phyloP scores from a whole-genome alignment of 2,797 vertebrate genomes.

The Decapterus maruadsi region DNA sequence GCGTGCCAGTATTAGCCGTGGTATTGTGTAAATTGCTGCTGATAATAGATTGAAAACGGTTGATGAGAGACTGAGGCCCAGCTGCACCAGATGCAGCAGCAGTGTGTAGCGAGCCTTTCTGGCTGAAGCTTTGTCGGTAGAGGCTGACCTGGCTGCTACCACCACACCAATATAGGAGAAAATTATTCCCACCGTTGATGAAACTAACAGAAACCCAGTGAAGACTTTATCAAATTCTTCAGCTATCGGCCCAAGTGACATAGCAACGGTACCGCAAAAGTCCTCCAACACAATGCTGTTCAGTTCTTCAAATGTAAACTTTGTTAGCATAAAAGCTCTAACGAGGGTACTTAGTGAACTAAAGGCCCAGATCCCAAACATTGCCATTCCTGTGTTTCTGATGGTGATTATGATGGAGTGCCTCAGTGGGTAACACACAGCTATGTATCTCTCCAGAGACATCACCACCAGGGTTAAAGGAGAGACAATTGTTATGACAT shows the following conservation, averaged over 20 bases:
- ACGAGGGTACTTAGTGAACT: conserved; percentile 39
- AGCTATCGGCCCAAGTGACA: conserved; percentile 4
- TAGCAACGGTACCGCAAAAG: conserved; percentile 13
- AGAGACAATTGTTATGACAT: conserved; percentile 28
- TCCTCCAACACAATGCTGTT: conserved; percentile 24
- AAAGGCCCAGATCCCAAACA: conserved; percentile 63
- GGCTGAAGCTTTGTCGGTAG: conserved; percentile 47
- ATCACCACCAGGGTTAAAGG: conserved; percentile 80
- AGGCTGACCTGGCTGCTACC: conserved; percentile 58
- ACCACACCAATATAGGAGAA: conserved; percentile 59
- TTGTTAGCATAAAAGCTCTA: conserved; percentile 23
- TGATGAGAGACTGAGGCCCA: conserved; percentile 53
- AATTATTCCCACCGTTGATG: conserved; percentile 1
- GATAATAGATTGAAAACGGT: not conserved
- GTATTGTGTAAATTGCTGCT: not conserved
- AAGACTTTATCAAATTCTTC: conserved; percentile 9
- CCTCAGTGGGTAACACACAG: conserved; percentile 77
- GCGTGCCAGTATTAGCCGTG: not conserved
- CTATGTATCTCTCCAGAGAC: conserved; percentile 80
- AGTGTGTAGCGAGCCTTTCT: conserved; percentile 57
- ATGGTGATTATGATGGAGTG: conserved; percentile 68
- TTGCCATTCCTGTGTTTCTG: conserved; percentile 52
- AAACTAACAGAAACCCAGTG: conserved; percentile 42
- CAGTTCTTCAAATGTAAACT: conserved; percentile 23
- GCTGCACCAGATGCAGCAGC: conserved; percentile 67